Base-by-base conservation (phyloP, 2,888 invertebrate species). In the Pogonocherus hispidulus region DNA sequence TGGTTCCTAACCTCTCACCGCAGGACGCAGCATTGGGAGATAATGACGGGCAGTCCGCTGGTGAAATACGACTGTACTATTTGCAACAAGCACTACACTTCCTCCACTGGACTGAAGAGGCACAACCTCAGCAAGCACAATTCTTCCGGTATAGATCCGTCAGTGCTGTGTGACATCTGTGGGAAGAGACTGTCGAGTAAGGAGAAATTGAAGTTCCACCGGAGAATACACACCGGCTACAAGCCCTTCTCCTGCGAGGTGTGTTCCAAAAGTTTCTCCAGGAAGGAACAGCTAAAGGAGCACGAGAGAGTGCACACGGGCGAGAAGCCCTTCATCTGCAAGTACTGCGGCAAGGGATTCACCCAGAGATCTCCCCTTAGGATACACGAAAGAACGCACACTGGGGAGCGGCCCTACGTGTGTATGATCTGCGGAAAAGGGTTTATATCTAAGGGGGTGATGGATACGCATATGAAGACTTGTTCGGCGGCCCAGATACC, bases 271-370 rank as follows among this genome's bases (percentile, higher is more conserved):
- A 88, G 88, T 1, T 89, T 89, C 82, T 88, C 88, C 23, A 87
- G 89, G 81, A 89, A 89, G 76, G 89, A 89, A 82, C 89, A 89
- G 81, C 83, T 90, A 72, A 89, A 88, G 56, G 81, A 80, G 51
- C 90, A 90, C 84, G 88, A 89, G 82, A 86, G 90, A 54, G 89
- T 89, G 56, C 90, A 90, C 83, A 88, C 88, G 0, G 90, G 90
- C 0, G 89, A 90, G 84, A 89, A 89, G 82, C 90, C 90, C 49
- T 88, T 89, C 83, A 87, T 88, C 70, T 90, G 90, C 81, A 86
- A 88, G 71, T 87, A 87, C 80, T 90, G 90, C 83, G 88, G 88
- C 16, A 90, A 90, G 83, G 88, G 88, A 6, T 90, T 90, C 84
- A 87, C 87, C 16, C 89, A 90, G 84, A 85, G 89, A 23, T 88